Conservation (phyloP, 2,888 invertebrate species). For the Torymus aiolomorphi region DNA sequence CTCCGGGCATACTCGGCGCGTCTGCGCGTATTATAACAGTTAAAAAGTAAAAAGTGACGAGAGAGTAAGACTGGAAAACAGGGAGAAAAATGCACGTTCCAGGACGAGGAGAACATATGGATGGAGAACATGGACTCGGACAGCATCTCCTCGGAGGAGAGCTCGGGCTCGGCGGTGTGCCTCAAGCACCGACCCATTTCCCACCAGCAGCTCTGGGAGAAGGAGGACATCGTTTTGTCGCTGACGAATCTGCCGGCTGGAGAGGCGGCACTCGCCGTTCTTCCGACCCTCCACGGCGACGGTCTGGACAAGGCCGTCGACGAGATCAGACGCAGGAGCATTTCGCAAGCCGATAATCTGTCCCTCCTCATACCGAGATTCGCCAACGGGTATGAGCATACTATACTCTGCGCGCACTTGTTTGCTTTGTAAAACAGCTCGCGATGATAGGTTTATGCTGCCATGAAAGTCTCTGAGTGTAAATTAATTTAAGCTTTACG, state of each 20-base stretch:
- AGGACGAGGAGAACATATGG: conserved; percentile 51
- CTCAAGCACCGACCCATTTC: conserved; percentile 59
- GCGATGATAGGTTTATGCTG: no score
- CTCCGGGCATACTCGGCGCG: no score
- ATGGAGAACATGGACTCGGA: conserved; percentile 64
- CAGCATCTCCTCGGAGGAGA: conserved; percentile 70
- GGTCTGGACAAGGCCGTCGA: conserved; percentile 61
- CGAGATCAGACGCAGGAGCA: conserved; percentile 60
- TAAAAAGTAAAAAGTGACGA: no score
- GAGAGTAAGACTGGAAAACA: no score
- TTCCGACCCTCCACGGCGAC: conserved; percentile 65
- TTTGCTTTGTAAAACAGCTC: no score
- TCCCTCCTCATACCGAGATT: conserved; percentile 58
- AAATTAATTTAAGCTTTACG: no score
- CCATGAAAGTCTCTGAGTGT: no score
- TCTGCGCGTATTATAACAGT: no score
- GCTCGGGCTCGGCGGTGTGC: conserved; percentile 58
- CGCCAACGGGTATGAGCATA: conserved; percentile 56
- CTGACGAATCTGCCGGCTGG: conserved; percentile 70
- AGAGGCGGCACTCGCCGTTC: conserved; percentile 64
- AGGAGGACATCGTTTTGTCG: conserved; percentile 66
- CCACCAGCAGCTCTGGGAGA: conserved; percentile 68
- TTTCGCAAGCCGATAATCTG: conserved; percentile 53
- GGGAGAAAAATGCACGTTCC: no score
- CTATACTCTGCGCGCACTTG: no score